phyloP scores from a whole-genome alignment of 2,797 vertebrate species.

The Apogon talboti region DNA sequence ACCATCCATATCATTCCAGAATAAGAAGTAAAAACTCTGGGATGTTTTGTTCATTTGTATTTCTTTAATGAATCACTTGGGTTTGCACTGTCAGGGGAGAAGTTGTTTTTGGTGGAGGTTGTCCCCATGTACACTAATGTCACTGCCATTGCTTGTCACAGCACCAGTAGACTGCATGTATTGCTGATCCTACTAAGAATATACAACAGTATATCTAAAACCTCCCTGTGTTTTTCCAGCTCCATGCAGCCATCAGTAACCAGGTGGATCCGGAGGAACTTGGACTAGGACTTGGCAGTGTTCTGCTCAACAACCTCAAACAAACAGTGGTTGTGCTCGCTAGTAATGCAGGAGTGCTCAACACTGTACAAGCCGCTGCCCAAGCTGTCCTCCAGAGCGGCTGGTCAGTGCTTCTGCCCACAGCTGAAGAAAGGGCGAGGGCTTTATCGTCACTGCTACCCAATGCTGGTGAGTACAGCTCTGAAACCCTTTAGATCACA shows the following conservation, averaged over 20 bases:
- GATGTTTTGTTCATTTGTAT: no score
- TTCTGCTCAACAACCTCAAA: conserved; percentile 94
- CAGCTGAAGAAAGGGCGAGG: conserved; percentile 94
- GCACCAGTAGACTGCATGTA: background rate
- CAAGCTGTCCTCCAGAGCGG: conserved; percentile 97
- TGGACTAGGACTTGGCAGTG: conserved; percentile 92
- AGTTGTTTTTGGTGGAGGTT: no score
- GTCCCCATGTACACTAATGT: no score
- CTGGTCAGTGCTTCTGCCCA: conserved; percentile 96
- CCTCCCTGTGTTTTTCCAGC: conserved; percentile 72
- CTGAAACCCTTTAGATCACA: background rate
- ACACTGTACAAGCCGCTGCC: conserved; percentile 92
- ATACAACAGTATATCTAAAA: background rate
- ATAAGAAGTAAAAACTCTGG: no score
- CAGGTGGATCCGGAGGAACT: conserved; percentile 96
- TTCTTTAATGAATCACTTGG: no score
- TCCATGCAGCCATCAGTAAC: conserved; percentile 97
- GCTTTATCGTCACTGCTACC: conserved; percentile 95
- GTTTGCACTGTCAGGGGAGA: no score
- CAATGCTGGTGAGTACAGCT: conserved; percentile 86
- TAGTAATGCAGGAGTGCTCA: conserved; percentile 95
- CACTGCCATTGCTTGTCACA: no score
- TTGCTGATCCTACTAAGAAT: background rate
- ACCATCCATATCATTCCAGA: no score
- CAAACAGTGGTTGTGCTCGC: conserved; percentile 95